Evolutionary conservation across 64 coral and sea anemone genomes (phyloP).

Genomic region (Platygyra sinensis): DNA sequence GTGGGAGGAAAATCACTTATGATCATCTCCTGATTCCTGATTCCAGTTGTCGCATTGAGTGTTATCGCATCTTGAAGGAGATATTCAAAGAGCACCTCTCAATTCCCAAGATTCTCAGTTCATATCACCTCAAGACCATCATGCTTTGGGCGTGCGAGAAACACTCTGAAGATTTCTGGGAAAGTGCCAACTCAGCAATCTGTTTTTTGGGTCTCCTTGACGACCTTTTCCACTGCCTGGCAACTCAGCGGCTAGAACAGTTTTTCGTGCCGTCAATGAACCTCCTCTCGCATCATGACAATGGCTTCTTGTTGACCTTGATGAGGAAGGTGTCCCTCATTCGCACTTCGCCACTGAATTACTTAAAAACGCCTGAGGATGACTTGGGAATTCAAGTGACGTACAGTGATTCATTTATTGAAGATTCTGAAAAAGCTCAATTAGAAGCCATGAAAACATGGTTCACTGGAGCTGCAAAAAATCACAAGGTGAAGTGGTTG

Average conservation of each 20-base stretch:
- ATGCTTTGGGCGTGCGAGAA: conserved; percentile 81
- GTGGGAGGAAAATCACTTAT: conserved; percentile 20
- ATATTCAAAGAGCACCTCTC: conserved; percentile 64
- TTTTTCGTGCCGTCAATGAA: conserved; percentile 69
- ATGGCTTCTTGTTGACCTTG: background rate
- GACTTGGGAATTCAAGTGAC: conserved; percentile 1
- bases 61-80: conserved; percentile 73
- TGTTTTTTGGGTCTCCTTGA: conserved; percentile 71
- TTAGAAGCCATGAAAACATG: background rate
- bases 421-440: conserved; percentile 3
- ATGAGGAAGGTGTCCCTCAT: conserved; percentile 1
- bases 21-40: conserved; percentile 18
- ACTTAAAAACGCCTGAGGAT: background rate
- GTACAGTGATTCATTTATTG: conserved; percentile 1
- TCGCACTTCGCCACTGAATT: conserved; percentile 1
- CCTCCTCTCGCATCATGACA: background rate
- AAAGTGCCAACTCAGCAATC: conserved; percentile 57
- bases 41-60: conserved; percentile 10
- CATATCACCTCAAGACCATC: conserved; percentile 79
- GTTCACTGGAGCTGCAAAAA: background rate
- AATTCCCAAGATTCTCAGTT: conserved; percentile 62
- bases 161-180: conserved; percentile 57
- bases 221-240: conserved; percentile 65
- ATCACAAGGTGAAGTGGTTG: background rate
- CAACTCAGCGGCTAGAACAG: conserved; percentile 55